A percentile compares a stretch with the other conserved stretches of the same genome.
These are phyloP conservation scores for Montipora sp. DNA, from an alignment of 64 coral and sea anemone species.

Conservation along the genomic window DNA sequence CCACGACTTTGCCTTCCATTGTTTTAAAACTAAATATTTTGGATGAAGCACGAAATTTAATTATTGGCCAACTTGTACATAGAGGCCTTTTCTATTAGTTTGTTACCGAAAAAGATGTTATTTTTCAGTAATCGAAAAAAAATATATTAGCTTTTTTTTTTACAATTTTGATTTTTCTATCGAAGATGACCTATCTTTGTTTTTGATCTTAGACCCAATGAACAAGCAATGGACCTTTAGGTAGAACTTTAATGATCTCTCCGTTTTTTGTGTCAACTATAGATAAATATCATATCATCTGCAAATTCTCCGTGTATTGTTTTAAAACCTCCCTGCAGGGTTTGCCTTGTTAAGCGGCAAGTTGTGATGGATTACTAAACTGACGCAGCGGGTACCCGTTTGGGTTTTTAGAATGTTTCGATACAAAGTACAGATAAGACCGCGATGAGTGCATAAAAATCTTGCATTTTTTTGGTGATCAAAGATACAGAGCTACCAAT, in stretches of 20 bases:
- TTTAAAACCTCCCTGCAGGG: not conserved
- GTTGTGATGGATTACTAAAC: not conserved
- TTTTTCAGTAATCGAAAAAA: not conserved
- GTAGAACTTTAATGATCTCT: too few relatives aligned
- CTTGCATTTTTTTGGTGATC: not conserved
- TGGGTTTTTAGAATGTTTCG: not conserved
- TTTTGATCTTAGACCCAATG: not conserved
- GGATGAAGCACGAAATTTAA: conserved; percentile 17
- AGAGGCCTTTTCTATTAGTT: not conserved
- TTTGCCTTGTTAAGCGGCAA: not conserved
- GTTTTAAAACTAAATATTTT: not conserved
- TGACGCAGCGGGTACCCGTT: not conserved
- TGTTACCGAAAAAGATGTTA: not conserved
- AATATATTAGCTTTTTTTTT: not conserved
- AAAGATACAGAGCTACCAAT: too few relatives aligned
- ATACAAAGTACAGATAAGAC: not conserved
- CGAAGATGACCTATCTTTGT: not conserved
- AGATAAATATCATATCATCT: not conserved
- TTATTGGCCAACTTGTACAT: not conserved
- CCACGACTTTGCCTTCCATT: not conserved
- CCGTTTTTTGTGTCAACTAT: not conserved
- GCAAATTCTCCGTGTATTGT: not conserved
- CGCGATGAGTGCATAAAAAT: not conserved
- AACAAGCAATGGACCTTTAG: not conserved
- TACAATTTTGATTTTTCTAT: not conserved